Evolutionary conservation across 2,113 vertebrate species (phyloP).

Genomic region (Seriola rivoliana): DNA sequence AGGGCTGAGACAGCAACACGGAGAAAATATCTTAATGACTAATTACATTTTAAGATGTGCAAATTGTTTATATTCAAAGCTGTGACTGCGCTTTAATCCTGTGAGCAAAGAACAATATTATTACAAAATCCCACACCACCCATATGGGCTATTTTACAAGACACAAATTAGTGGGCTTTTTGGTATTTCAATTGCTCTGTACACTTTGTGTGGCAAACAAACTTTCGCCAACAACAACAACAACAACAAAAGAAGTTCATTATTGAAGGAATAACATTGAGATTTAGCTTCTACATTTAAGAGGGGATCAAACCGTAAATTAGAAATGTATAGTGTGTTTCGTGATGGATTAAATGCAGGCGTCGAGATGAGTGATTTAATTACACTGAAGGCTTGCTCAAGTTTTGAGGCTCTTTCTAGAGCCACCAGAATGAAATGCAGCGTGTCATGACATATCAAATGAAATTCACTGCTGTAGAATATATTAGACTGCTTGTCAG

Average conservation of each 20-base stretch:
- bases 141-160: slow-evolving; percentile 37
- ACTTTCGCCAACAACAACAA: slow-evolving; percentile 27
- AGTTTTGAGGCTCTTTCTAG: slow-evolving; percentile 40
- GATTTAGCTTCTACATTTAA: slow-evolving; percentile 36
- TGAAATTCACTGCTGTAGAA: slow-evolving; percentile 63
- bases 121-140: slow-evolving; percentile 44
- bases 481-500: slow-evolving; percentile 72
- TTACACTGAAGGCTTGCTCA: slow-evolving; percentile 14
- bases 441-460: slow-evolving; percentile 58
- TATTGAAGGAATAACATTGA: slow-evolving; percentile 16
- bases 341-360: slow-evolving; percentile 36
- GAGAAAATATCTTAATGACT: slow-evolving; percentile 72
- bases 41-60: slow-evolving; percentile 77
- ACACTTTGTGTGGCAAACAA: slow-evolving; percentile 17
- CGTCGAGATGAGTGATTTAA: slow-evolving; percentile 48
- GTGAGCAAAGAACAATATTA: slow-evolving; percentile 65
- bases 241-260: neutral
- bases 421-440: slow-evolving; percentile 43
- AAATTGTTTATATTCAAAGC: slow-evolving; percentile 72
- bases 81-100: slow-evolving; percentile 59
- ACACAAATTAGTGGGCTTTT: slow-evolving; percentile 51
- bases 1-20: slow-evolving; percentile 59
- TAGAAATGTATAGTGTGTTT: slow-evolving; percentile 10
- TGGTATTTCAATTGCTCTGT: slow-evolving; percentile 36
- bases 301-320: slow-evolving; percentile 21